Evolutionary conservation across 2,797 vertebrate species (phyloP).

Genomic region (Hoplostethus mediterraneus): DNA sequence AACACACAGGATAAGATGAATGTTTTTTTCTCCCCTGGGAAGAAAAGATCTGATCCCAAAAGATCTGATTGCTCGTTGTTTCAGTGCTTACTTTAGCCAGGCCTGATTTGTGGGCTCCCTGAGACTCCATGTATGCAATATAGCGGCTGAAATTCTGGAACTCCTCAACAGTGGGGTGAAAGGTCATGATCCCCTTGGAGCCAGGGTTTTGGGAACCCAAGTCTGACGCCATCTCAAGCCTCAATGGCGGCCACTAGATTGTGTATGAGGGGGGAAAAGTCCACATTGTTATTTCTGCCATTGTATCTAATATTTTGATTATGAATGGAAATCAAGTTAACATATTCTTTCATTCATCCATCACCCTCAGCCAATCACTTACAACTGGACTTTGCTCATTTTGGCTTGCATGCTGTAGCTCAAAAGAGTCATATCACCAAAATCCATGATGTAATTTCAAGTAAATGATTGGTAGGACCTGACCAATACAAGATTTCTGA

Average conservation of each 20-base stretch:
- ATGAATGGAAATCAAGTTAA: neutral
- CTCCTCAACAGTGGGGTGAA: conserved; percentile 92
- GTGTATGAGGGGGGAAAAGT: neutral
- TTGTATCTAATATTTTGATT: neutral
- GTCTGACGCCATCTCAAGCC: conserved; percentile 88
- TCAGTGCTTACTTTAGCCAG: conserved; percentile 89
- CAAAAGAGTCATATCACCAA: neutral
- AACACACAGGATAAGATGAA: too few relatives aligned
- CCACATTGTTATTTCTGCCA: neutral
- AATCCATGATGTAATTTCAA: too few relatives aligned
- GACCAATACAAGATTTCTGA: too few relatives aligned
- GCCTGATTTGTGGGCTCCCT: conserved; percentile 94
- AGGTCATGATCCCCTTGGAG: conserved; percentile 93
- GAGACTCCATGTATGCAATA: conserved; percentile 94
- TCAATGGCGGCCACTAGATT: conserved; percentile 50
- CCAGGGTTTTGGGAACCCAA: conserved; percentile 82
- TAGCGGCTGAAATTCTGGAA: conserved; percentile 94
- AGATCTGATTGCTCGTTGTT: neutral
- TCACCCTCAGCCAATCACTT: too few relatives aligned
- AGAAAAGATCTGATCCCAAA: too few relatives aligned
- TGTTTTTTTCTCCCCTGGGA: too few relatives aligned
- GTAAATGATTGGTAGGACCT: too few relatives aligned
- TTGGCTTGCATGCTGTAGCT: neutral
- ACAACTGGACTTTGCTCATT: neutral
- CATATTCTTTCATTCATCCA: too few relatives aligned